Base-by-base conservation (phyloP, 1,140 invertebrate species). In the Macrobrachium nipponense region DNA sequence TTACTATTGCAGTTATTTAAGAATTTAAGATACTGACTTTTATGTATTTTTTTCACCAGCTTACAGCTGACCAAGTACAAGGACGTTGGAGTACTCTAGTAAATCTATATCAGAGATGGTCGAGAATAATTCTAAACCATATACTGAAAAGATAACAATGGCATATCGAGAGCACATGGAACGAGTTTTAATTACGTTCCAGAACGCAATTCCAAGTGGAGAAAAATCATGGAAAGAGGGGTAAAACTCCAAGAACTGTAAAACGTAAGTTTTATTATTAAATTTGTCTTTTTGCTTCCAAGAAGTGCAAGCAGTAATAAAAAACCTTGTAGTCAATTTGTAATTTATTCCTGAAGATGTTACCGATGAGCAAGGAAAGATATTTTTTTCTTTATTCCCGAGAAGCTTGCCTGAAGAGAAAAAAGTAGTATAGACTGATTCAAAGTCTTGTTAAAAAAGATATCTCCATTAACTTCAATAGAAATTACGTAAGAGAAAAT, bases 161-260 rank as follows among this genome's bases (percentile, higher is more conserved):
- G 82, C 82, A 44, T 85, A 27, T 44, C 78, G 78, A 70, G 82
- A 85, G 10, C 76, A 85, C 43, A 85, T 85, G 59, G 82, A 79
- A 60, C 62, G 82, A 59, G 68, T 85, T 14, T 85, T 60, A 85
- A 85, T 14, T 85, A 85, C 20, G 82, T 85, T 59, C 82, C 82
- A 61, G 82, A 85, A 66, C 82, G 82, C 14, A 85, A 85, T 44
- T 78, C 82, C 23, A 85, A 85, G 27, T 85, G 82, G 82, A 62
- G 68, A 8, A 85, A 85, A 64, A 85, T 85, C 14, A 85, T 85
- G 82, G 82, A 85, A 85, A 85, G 27, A 75, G 82, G 44, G 82
- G 82, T 27, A 85, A 85, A 44, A 79, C 43, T 15, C 82, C 82
- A 43, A 85, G 70, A 64, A 27, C 51, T 43, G 5, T 85, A 1